Evolutionary conservation across 92 coral and sea anemone species (phyloP), one percentile per base, ranked within the genome.

Genomic region (Siderastrea radians): DNA sequence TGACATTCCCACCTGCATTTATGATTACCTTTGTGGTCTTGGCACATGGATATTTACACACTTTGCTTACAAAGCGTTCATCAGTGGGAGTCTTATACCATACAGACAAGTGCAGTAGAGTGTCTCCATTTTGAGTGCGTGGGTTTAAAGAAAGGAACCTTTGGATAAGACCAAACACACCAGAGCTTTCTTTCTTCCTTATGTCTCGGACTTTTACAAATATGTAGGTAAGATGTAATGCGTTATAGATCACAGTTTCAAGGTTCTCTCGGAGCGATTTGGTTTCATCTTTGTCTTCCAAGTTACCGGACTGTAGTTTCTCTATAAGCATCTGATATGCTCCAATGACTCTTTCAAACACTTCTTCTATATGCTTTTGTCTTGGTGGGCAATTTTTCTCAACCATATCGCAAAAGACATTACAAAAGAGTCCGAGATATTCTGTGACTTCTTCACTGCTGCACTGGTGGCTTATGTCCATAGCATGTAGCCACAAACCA

Each of bases 401-500:
- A 14, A 92, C 80, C 97, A 94, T 94, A 61, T 92, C 92, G 48
- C 94, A 88, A 73, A 92, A 83, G 60, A 94, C 75, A 43, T 77
- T 81, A 14, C 90, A 94, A 75, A 89, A 87, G 4, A 46, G 74
- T 66, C 90, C 86, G 4, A 94, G 77, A 77, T 90, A 94, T 44
- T 80, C 92, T 58, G 84, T 79, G 3, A 92, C 77, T 6, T 82
- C 54, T 44, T 86, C 54, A 55, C 61, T 55, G 64, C 84, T 85
- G 63, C 78, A 79, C 50, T 60, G 87, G 77, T 90, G 95, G 0
- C 93, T 89, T 17, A 94, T 92, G 68, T 92, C 88, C 78, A 92
- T 89, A 1, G 94, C 98, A 74, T 90, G 98, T 75, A 71, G 78
- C 98, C 95, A 94, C 72, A 94, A 68, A 26, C 92, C 60, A 44